Conservation (phyloP, 2,888 invertebrate genomes). For the Thelaira solivaga region DNA sequence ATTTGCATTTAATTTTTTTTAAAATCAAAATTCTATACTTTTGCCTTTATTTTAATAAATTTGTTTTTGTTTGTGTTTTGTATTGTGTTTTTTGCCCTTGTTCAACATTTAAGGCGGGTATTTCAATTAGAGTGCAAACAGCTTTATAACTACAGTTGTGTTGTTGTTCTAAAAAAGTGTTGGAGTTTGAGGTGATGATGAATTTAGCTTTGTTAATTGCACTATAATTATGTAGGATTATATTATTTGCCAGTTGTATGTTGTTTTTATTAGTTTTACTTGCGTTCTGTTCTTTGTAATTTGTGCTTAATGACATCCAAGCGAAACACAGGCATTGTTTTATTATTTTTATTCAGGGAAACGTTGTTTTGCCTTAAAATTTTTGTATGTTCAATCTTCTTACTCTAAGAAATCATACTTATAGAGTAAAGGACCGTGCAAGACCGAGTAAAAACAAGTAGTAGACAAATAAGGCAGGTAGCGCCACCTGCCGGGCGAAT, state of each 20-base stretch:
- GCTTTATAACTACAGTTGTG: not conserved
- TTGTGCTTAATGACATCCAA: not conserved
- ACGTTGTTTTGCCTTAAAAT: too few relatives aligned
- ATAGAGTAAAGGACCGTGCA: too few relatives aligned
- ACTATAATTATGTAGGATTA: not conserved
- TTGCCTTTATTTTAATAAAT: conserved; percentile 21
- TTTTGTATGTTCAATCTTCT: too few relatives aligned
- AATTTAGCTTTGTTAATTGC: not conserved
- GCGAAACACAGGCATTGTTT: not conserved
- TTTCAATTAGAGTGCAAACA: not conserved
- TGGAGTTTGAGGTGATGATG: conserved; percentile 35
- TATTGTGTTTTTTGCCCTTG: not conserved
- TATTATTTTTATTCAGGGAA: not conserved
- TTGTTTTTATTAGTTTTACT: too few relatives aligned
- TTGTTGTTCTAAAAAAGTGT: not conserved
- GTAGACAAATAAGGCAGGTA: too few relatives aligned
- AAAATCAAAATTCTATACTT: conserved; percentile 4
- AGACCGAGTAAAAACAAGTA: too few relatives aligned
- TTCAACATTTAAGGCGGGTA: conserved; percentile 7
- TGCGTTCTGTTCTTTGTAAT: not conserved
- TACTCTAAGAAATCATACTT: too few relatives aligned
- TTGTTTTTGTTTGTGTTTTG: not conserved
- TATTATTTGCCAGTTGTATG: conserved; percentile 2
- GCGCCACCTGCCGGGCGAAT: too few relatives aligned
- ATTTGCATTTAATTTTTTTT: not conserved